A percentile compares a stretch with the other conserved stretches of the same genome.
Conservation (phyloP, 2,888 invertebrate species). For the Cheilosia scutellata region DNA sequence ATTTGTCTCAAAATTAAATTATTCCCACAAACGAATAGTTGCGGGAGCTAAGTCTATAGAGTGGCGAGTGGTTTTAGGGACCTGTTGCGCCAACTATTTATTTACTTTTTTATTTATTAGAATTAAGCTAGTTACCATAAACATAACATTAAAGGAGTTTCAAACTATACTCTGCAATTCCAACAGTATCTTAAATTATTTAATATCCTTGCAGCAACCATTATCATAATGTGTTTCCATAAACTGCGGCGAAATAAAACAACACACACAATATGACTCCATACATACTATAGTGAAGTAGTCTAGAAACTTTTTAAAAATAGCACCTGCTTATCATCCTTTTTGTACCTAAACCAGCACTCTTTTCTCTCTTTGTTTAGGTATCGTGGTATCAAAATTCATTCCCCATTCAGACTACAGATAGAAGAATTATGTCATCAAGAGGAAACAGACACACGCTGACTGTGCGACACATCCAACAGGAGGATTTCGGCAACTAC, state of each 20-base stretch:
- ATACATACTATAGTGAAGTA: background rate
- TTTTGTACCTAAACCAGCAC: background rate
- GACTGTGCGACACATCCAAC: slow-evolving; percentile 88
- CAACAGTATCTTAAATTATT: too few species aligned
- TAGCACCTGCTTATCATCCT: background rate
- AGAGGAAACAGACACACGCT: slow-evolving; percentile 89
- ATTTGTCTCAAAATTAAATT: too few species aligned
- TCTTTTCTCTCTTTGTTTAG: slow-evolving; percentile 81
- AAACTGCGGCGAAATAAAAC: background rate
- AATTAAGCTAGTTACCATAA: too few species aligned
- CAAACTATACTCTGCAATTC: too few species aligned
- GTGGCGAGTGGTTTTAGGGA: too few species aligned
- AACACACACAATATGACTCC: background rate
- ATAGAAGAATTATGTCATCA: slow-evolving; percentile 88
- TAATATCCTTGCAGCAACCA: too few species aligned
- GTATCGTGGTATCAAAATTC: slow-evolving; percentile 90
- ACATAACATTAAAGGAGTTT: too few species aligned
- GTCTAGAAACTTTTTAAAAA: slow-evolving; percentile 12
- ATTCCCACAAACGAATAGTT: too few species aligned
- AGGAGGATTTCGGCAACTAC: slow-evolving; percentile 89
- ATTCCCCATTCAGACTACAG: slow-evolving; percentile 88
- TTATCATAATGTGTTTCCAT: too few species aligned
- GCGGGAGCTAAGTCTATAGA: too few species aligned
- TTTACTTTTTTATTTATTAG: too few species aligned
- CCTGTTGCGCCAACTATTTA: too few species aligned